Evolutionary conservation across 1,140 invertebrate species (phyloP), one percentile per base, ranked within the genome.

Genomic region (Drosophila sproati): DNA sequence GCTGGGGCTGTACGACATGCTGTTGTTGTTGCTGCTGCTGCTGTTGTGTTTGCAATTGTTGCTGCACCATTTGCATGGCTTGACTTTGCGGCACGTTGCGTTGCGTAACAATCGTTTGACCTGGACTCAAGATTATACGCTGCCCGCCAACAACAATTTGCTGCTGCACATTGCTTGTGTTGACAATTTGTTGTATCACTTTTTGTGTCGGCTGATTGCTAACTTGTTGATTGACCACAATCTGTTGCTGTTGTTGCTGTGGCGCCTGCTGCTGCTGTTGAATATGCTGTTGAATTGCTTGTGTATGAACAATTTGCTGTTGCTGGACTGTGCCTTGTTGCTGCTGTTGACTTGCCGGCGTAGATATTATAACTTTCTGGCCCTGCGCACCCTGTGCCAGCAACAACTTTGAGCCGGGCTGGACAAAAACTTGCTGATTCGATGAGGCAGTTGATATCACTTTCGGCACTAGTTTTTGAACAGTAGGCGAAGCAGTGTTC

Each of bases 101-200:
- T 43, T 92, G 90, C 0, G 92, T 92, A 5, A 92, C 88, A 48
- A 92, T 92, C 1, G 91, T 91, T 56, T 92, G 92, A 2, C 92
- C 92, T 4, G 92, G 92, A 74, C 91, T 92, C 4, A 92, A 41
- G 39, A 92, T 89, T 4, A 92, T 92, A 6, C 92, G 77, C 47
- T 92, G 92, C 0, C 91, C 91, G 12, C 91, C 91, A 55, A 92
- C 76, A 3, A 92, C 78, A 66, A 92, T 91, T 51, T 92, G 92
- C 56, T 92, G 92, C n/a, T 92, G 92, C 10, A 91, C 83, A 76
- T 92, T 92, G 37, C 92, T 91, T 0, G 91, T 92, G 73, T 92
- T 92, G 4, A 92, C 91, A 66, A 92, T 91, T 71, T 92, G 91
- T 68, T 91, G 92, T 55, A 93, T 91, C 28, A 90, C 87, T 48